A percentile compares a stretch with the other conserved stretches of the same genome.
phyloP scores from a whole-genome alignment of 92 coral and sea anemone species.

The Meandrina meandrites region DNA sequence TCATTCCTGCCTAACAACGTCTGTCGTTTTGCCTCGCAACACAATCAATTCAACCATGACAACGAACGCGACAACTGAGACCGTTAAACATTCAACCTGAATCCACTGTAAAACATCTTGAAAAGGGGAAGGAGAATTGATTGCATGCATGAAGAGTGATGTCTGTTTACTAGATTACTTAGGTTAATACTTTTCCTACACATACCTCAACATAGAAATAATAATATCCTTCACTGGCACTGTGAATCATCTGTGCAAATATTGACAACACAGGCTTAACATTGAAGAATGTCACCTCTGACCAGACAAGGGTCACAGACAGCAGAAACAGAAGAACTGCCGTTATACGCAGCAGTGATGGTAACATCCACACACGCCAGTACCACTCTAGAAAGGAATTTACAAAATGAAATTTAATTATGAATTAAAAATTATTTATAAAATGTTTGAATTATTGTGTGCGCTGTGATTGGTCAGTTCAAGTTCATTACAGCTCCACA shows the following conservation, averaged over 20 bases:
- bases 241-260: constrained; percentile 77
- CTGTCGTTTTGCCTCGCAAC: too few relatives aligned
- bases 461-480: too few relatives aligned
- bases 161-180: neutral
- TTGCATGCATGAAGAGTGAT: too few relatives aligned
- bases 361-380: constrained; percentile 92
- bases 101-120: too few relatives aligned
- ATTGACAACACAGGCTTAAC: constrained; percentile 79
- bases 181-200: neutral
- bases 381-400: constrained; percentile 78
- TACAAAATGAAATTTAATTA: neutral
- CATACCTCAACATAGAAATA: constrained; percentile 97
- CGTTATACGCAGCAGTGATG: constrained; percentile 81
- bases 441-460: too few relatives aligned
- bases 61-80: too few relatives aligned
- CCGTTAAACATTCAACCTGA: too few relatives aligned
- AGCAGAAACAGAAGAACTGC: constrained; percentile 70
- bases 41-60: too few relatives aligned
- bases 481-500: too few relatives aligned
- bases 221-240: constrained; percentile 80
- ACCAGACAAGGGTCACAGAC: constrained; percentile 89
- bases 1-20: too few relatives aligned
- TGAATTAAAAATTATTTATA: neutral
- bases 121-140: too few relatives aligned
- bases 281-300: constrained; percentile 97